phyloP scores from a whole-genome alignment of 2,113 vertebrate species.

The Oreochromis niloticus region DNA sequence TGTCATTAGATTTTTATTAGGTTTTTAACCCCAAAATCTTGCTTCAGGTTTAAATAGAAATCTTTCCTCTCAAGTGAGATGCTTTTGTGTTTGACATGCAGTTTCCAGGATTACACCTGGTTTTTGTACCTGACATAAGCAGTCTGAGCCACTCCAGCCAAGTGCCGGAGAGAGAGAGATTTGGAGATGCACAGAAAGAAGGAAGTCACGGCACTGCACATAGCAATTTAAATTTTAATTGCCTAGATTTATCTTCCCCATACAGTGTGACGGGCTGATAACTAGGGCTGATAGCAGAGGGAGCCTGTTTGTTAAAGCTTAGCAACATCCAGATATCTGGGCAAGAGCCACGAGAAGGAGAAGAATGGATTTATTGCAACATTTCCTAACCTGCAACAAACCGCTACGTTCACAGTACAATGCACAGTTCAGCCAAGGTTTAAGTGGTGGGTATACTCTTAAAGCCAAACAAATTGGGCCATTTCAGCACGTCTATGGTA shows the following conservation, averaged over 20 bases:
- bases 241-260: slow-evolving; percentile 76
- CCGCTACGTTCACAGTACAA: slow-evolving; percentile 14
- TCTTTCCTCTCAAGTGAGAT: background rate
- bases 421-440: slow-evolving; percentile 15
- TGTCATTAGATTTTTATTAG: background rate
- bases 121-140: background rate
- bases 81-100: slow-evolving; percentile 2
- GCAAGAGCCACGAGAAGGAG: slow-evolving; percentile 16
- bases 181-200: slow-evolving; percentile 25
- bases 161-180: slow-evolving; percentile 6
- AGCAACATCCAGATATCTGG: slow-evolving; percentile 50
- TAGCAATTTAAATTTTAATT: slow-evolving; percentile 78
- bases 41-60: background rate
- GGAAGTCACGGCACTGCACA: slow-evolving; percentile 67
- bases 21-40: background rate
- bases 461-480: slow-evolving; percentile 31
- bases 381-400: slow-evolving; percentile 39
- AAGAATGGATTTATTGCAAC: slow-evolving; percentile 52
- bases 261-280: slow-evolving; percentile 74
- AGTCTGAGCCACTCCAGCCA: background rate
- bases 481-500: slow-evolving; percentile 5
- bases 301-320: slow-evolving; percentile 62
- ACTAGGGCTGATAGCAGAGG: slow-evolving; percentile 63
- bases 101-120: background rate
- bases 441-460: slow-evolving; percentile 8